phyloP scores from a whole-genome alignment of 2,888 invertebrate genomes.

The Hypselothyrea guttata region DNA sequence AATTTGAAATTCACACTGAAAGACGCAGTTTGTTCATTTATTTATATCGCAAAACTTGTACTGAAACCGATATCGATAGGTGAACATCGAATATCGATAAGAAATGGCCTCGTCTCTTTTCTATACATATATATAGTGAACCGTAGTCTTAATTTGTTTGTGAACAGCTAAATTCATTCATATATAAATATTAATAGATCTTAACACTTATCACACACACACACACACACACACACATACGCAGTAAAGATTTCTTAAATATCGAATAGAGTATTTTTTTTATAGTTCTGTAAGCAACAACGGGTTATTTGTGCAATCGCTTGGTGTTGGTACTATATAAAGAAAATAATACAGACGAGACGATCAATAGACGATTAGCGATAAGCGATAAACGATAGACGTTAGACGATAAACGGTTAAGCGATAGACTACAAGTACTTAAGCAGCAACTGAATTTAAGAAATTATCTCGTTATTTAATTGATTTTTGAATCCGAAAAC shows the following conservation, averaged over 20 bases:
- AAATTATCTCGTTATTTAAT: conserved; percentile 5
- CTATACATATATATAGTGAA: too few species aligned
- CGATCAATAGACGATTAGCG: not conserved
- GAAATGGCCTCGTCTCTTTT: too few species aligned
- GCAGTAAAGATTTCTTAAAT: conserved; percentile 25
- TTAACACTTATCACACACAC: too few species aligned
- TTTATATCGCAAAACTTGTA: not conserved
- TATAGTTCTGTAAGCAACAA: conserved; percentile 80
- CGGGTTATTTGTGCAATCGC: conserved; percentile 94
- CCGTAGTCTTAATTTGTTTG: not conserved
- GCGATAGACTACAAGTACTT: too few species aligned
- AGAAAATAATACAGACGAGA: conserved; percentile 32
- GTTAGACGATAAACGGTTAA: not conserved
- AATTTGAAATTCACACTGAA: conserved; percentile 5
- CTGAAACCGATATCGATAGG: too few species aligned
- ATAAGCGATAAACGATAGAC: not conserved
- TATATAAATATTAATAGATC: too few species aligned
- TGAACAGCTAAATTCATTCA: not conserved
- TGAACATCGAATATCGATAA: too few species aligned
- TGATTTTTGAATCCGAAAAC: conserved; percentile 9
- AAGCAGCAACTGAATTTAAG: not conserved
- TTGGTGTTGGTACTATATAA: conserved; percentile 84
- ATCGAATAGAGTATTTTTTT: too few species aligned
- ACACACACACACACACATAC: conserved; percentile 10
- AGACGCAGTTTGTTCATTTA: conserved; percentile 4